These are phyloP conservation scores for Thamnophis elegans DNA, from an alignment of 2,797 vertebrate species.

Conservation along the genomic window DNA sequence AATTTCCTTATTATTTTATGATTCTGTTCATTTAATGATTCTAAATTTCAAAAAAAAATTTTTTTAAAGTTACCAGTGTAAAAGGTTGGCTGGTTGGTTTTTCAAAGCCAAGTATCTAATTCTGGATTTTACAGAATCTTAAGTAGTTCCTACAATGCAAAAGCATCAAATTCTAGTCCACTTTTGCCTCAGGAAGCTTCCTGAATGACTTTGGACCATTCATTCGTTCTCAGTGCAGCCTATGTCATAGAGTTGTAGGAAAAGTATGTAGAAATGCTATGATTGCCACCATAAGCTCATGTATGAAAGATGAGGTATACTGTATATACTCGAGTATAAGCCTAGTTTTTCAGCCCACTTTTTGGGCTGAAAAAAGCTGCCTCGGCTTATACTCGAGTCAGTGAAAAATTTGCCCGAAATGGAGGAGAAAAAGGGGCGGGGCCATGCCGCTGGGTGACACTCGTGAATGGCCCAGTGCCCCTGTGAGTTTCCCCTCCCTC, in stretches of 20 bases:
- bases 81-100: neutral
- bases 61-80: neutral
- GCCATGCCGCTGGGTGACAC: no score
- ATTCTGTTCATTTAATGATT: neutral
- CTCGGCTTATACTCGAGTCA: no score
- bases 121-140: neutral
- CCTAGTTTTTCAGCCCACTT: no score
- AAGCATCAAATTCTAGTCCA: neutral
- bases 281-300: neutral
- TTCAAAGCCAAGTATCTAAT: neutral
- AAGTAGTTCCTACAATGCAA: neutral
- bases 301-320: neutral
- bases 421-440: no score
- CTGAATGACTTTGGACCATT: neutral
- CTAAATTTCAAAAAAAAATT: neutral
- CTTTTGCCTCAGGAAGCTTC: neutral
- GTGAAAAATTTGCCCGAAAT: no score
- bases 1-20: neutral
- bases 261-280: neutral
- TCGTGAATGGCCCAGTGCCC: no score
- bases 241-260: neutral
- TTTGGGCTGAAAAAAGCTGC: no score
- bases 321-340: no score
- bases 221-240: neutral
- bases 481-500: no score